Percentiles rank a stretch among this genome's conserved stretches.
These are phyloP conservation scores for Stegophylla sp. DNA, from an alignment of 2,888 invertebrate genomes.

Conservation along the genomic window DNA sequence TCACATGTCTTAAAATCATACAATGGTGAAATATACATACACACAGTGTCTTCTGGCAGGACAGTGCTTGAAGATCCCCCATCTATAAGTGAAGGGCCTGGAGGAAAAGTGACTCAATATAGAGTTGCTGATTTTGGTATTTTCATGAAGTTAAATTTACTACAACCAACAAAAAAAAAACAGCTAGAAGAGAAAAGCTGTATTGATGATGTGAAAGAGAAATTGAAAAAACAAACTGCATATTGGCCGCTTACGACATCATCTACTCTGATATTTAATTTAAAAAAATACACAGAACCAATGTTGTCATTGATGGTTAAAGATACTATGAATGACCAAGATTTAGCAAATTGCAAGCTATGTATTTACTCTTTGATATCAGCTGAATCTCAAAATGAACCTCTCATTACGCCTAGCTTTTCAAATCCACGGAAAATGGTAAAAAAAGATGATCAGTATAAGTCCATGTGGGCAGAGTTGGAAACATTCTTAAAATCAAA, in stretches of 20 bases:
- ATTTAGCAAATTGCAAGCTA: constrained; percentile 84
- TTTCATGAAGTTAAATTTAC: constrained; percentile 82
- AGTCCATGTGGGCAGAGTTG: constrained; percentile 86
- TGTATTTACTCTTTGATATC: constrained; percentile 81
- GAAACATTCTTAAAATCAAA: constrained; percentile 82
- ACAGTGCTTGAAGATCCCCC: constrained; percentile 93
- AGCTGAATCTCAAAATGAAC: constrained; percentile 83
- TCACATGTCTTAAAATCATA: constrained; percentile 93
- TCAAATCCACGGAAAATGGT: constrained; percentile 72
- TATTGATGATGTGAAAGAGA: constrained; percentile 72
- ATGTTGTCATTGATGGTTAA: constrained; percentile 80
- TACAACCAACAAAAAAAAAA: constrained; percentile 73
- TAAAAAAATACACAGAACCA: constrained; percentile 77
- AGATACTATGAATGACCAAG: constrained; percentile 83
- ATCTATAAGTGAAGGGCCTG: constrained; percentile 91
- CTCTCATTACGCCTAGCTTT: constrained; percentile 74
- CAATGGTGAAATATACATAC: constrained; percentile 95
- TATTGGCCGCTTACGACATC: constrained; percentile 90
- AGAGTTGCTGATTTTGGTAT: constrained; percentile 83
- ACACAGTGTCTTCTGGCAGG: constrained; percentile 82
- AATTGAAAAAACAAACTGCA: constrained; percentile 79
- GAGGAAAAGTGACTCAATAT: constrained; percentile 93
- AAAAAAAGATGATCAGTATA: constrained; percentile 84
- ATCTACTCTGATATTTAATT: constrained; percentile 84
- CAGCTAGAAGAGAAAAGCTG: constrained; percentile 59